phyloP scores from a whole-genome alignment of 2,888 invertebrate species.

The Charanyca ferruginea region DNA sequence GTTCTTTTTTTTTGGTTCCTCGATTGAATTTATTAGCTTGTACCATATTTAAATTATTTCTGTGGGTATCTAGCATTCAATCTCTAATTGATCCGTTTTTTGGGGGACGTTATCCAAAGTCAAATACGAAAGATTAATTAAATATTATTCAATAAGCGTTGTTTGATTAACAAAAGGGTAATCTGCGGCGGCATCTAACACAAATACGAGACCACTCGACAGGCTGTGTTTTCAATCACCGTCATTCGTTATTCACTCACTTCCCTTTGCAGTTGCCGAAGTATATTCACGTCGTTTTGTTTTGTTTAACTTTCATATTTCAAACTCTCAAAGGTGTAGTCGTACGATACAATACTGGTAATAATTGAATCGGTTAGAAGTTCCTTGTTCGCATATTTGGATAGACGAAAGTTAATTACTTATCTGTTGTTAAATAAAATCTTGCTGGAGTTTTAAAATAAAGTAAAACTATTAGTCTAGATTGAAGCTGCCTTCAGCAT shows the following conservation, averaged over 20 bases:
- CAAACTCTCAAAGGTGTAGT: constrained; percentile 78
- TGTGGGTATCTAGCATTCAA: constrained; percentile 64
- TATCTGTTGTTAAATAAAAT: constrained; percentile 47
- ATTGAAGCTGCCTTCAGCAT: constrained; percentile 45
- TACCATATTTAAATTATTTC: constrained; percentile 63
- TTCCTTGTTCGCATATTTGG: constrained; percentile 74
- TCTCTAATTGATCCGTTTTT: constrained; percentile 65
- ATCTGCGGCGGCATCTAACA: constrained; percentile 90
- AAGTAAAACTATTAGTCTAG: constrained; percentile 48
- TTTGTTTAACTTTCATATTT: constrained; percentile 90
- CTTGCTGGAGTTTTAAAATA: constrained; percentile 34
- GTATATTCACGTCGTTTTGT: constrained; percentile 84
- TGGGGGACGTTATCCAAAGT: constrained; percentile 78
- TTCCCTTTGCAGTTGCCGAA: constrained; percentile 89
- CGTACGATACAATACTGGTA: constrained; percentile 82
- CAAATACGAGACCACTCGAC: constrained; percentile 86
- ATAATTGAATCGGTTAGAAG: constrained; percentile 82
- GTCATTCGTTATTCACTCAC: constrained; percentile 90
- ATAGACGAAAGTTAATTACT: constrained; percentile 75
- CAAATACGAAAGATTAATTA: constrained; percentile 89
- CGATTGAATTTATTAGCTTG: constrained; percentile 54
- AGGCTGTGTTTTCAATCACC: constrained; percentile 88
- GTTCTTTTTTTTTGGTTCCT: constrained; percentile 37
- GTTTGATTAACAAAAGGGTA: constrained; percentile 90
- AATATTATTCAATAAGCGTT: constrained; percentile 89